Evolutionary conservation across 1,140 invertebrate genomes (phyloP), one percentile per base, ranked within the genome.

Genomic region (Aphaenogaster floridana): DNA sequence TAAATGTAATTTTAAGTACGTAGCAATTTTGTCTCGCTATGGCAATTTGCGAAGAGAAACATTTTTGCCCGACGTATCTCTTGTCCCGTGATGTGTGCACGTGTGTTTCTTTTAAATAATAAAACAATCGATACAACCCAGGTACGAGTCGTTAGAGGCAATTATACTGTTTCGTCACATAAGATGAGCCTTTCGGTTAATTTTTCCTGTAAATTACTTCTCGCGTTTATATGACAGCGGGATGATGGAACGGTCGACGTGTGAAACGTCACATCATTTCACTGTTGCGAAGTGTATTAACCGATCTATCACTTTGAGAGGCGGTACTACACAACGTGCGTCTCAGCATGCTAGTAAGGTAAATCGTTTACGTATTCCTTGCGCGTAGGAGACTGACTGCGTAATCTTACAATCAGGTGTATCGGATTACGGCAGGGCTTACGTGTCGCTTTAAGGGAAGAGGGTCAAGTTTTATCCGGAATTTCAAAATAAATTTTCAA

Each of bases 371-470:
- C n/a, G 28, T 83, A 84, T 84, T 84, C 80, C 54, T 61, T 11
- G 54, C 54, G 54, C 69, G 68, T 28, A n/a, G 15, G n/a, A 13
- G n/a, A 13, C 54, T 74, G 68, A 74, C 80, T 74, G 80, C 42
- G 69, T 84, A 84, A 84, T 84, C 80, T 84, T 76, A 84, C 80
- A 76, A 74, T 84, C 80, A 74, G 34, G 69, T 74, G 68, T 84
- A 84, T 74, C 69, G 54, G 69, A 84, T 84, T 84, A 84, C 28
- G 28, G 15, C 4, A 17, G 42, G 28, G 69, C 34, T 72, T 83
- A 83, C 69, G 17, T 61, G 28, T 11, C 13, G n/a, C 54, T 84
- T 84, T 50, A 48, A 45, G 7, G 21, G 21, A 69, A 42, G 34
- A 69, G 9, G 80, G 69, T 61, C 80, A 48, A 74, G 69, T 34